Evolutionary conservation across 2,888 invertebrate genomes (phyloP).

Genomic region (Acronicta leporina): DNA sequence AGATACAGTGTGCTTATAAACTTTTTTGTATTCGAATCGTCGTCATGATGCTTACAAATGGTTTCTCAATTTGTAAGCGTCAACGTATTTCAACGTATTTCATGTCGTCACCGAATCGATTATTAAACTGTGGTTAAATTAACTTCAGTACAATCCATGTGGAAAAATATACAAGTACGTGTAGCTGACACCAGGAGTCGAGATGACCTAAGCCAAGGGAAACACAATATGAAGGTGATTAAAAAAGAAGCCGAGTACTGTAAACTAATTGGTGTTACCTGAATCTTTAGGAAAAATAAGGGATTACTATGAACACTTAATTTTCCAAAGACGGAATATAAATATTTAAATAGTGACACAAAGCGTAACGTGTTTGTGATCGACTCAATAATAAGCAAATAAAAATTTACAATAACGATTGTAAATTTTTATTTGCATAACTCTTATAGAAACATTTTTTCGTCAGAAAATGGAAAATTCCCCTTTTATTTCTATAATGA

Average conservation of each 20-base stretch:
- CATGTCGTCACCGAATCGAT: too few relatives aligned
- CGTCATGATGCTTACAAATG: too few relatives aligned
- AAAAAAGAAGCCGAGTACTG: not conserved
- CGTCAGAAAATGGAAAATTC: slow-evolving; percentile 24
- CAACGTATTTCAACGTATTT: too few relatives aligned
- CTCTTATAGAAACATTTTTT: slow-evolving; percentile 14
- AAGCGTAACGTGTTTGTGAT: not conserved
- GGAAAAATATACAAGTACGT: not conserved
- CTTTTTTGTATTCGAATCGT: too few relatives aligned
- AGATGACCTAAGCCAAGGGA: not conserved
- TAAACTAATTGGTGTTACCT: slow-evolving; percentile 11
- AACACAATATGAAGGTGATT: not conserved
- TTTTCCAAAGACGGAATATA: not conserved
- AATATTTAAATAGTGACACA: not conserved
- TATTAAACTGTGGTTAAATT: too few relatives aligned
- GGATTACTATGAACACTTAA: not conserved
- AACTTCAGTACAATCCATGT: not conserved
- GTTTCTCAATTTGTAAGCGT: too few relatives aligned
- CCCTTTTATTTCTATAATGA: slow-evolving; percentile 21
- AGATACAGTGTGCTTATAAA: too few relatives aligned
- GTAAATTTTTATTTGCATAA: slow-evolving; percentile 16
- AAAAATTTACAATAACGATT: slow-evolving; percentile 10
- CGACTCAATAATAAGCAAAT: too few relatives aligned
- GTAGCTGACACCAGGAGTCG: not conserved
- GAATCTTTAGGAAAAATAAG: slow-evolving; percentile 12